phyloP scores from a whole-genome alignment of 2,113 vertebrate species.

The Motacilla tschutschensis region DNA sequence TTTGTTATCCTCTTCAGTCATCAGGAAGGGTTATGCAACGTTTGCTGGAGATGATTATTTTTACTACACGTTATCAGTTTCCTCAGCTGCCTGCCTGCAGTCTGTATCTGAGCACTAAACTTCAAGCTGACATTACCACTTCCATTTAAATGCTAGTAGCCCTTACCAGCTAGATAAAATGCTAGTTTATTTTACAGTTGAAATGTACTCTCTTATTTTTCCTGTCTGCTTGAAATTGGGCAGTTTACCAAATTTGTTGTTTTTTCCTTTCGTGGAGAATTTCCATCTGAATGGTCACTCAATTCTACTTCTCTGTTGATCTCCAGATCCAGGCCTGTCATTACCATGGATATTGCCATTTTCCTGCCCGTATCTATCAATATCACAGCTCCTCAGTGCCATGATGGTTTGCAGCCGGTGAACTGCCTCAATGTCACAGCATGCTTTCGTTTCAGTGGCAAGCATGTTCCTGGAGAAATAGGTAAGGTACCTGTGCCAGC shows the following conservation, averaged over 20 bases:
- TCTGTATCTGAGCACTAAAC: not conserved
- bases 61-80: not conserved
- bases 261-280: not conserved
- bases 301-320: not conserved
- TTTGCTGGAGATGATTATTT: not conserved
- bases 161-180: not conserved
- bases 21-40: not conserved
- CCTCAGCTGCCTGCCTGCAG: not conserved
- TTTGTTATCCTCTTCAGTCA: not conserved
- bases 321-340: conserved; percentile 87
- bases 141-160: not conserved
- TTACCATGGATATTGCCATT: conserved; percentile 87
- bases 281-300: not conserved
- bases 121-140: not conserved
- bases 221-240: not conserved
- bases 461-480: conserved; percentile 87
- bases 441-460: conserved; percentile 88
- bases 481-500: conserved; percentile 72
- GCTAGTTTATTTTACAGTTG: not conserved
- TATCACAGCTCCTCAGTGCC: conserved; percentile 92
- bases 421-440: conserved; percentile 88
- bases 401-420: conserved; percentile 84
- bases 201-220: not conserved
- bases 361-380: conserved; percentile 90
- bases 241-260: not conserved